These are phyloP conservation scores for Knipowitschia caucasica DNA, from an alignment of 2,797 vertebrate genomes.

Conservation along the genomic window DNA sequence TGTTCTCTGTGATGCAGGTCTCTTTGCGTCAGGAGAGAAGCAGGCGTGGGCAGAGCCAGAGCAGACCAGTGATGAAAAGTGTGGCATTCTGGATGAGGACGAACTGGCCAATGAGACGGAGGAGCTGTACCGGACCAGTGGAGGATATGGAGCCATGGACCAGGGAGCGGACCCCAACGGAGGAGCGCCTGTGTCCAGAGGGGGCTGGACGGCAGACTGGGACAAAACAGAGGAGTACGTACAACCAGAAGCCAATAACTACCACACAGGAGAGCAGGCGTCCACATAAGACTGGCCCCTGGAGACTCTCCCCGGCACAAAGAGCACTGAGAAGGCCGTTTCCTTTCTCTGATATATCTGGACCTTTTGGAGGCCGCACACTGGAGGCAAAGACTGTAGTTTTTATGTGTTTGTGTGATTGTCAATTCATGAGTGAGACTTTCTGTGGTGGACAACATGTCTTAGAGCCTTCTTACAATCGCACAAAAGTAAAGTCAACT, in stretches of 20 bases:
- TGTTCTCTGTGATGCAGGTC: constrained; percentile 45
- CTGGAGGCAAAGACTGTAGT: constrained; percentile 38
- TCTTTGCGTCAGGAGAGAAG: constrained; percentile 95
- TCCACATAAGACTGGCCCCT: constrained; percentile 41
- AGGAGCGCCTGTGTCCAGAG: constrained; percentile 46
- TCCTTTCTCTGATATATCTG: constrained; percentile 31
- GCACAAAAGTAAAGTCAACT: constrained; percentile 28
- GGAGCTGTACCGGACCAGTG: constrained; percentile 68
- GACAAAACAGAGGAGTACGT: constrained; percentile 77
- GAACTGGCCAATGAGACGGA: constrained; percentile 78
- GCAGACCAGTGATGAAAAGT: constrained; percentile 86
- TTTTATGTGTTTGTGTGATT: constrained; percentile 52
- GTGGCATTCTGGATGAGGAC: constrained; percentile 75
- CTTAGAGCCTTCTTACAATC: constrained; percentile 38
- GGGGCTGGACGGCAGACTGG: constrained; percentile 74
- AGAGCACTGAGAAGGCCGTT: constrained; percentile 21
- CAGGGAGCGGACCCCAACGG: constrained; percentile 66
- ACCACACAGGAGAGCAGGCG: constrained; percentile 56
- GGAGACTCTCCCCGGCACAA: constrained; percentile 21
- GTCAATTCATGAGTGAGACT: constrained; percentile 21
- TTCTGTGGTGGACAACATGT: constrained; percentile 44
- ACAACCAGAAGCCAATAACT: constrained; percentile 71
- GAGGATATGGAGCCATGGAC: constrained; percentile 69
- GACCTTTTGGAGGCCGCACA: constrained; percentile 44
- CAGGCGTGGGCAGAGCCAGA: constrained; percentile 95